Base-by-base conservation (phyloP, 1,140 invertebrate genomes). In the Platyura marginata region DNA sequence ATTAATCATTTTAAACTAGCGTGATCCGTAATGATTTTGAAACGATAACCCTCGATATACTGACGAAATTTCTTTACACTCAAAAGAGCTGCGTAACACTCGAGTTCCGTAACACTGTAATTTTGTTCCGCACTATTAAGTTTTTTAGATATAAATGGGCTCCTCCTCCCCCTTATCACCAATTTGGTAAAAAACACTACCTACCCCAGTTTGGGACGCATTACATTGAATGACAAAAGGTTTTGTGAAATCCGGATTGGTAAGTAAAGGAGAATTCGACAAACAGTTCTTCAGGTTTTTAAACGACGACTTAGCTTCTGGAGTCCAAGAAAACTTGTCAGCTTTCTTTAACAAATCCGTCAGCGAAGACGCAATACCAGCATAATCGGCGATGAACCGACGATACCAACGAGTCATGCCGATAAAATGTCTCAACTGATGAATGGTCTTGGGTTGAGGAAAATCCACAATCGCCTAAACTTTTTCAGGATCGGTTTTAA, bases 11-110 rank as follows among this genome's bases (percentile, higher is more conserved):
- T 46, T 3, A 71, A 48, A 10, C 59, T 54, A 29, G 53, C 49
- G 44, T 69, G 65, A 45, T 72, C 67, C 0, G 68, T 70, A 15
- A 62, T 46, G 0, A 69, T 54, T 1, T 35, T 60, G 41, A 73
- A 68, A 11, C 57, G 44, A 9, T 44, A 51, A 3, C 57, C 57
- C 42, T 61, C 55, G 2, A 71, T 39, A 51, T 61, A 71, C 19
- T 47, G 47, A n/a, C 51, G 34, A 43, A 64, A 64, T 36, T 64
- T 55, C 42, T 65, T 48, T 2, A 70, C 49, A 3, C 53, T 56
- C 47, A 51, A 55, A 8, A 71, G 34, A 11, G 68, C 54, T 0
- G 63, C 64, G 21, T 70, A 46, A 41, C 57, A 59, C 55, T 71
- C 66, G 40, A 51, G 47, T 49, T 72, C 66, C 1, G 61, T n/a